Percentiles rank a stretch among this genome's conserved stretches.
phyloP scores from a whole-genome alignment of 2,797 vertebrate genomes.

The Falco peregrinus region DNA sequence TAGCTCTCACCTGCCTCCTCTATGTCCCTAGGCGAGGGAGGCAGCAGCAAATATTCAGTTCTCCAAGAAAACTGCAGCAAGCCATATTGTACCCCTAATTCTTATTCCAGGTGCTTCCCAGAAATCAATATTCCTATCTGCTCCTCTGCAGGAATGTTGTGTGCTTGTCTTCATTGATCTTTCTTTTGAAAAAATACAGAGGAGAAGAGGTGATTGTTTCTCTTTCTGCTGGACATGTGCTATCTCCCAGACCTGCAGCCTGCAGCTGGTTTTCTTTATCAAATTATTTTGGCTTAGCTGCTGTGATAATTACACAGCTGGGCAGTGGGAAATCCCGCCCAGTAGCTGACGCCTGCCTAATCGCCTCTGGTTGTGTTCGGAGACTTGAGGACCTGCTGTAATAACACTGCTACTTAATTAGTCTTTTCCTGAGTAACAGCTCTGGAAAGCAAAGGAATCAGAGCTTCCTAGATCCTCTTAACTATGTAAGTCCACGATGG shows the following conservation, averaged over 20 bases:
- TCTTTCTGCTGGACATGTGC: neutral
- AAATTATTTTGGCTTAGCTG: conserved; percentile 32
- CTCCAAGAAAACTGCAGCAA: neutral
- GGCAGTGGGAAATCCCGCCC: conserved; percentile 57
- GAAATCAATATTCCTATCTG: neutral
- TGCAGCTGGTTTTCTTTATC: conserved; percentile 49
- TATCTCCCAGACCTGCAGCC: neutral
- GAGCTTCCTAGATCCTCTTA: conserved; percentile 26
- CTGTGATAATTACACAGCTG: conserved; percentile 55
- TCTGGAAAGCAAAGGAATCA: conserved; percentile 19
- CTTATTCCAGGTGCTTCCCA: neutral
- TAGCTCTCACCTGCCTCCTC: neutral
- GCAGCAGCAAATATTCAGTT: neutral
- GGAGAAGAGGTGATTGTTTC: neutral
- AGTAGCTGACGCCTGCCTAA: conserved; percentile 62
- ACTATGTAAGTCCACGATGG: neutral
- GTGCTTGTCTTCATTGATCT: neutral
- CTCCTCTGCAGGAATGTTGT: neutral
- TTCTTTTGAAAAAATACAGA: neutral
- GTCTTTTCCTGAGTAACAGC: conserved; percentile 51
- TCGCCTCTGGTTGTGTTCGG: neutral
- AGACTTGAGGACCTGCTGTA: conserved; percentile 54
- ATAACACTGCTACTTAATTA: conserved; percentile 64
- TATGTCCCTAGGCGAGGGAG: neutral
- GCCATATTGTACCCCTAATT: neutral